Percentiles rank a stretch among this genome's conserved stretches.
Conservation (phyloP, 2,113 vertebrate species). For the Podarcis raffonei region DNA sequence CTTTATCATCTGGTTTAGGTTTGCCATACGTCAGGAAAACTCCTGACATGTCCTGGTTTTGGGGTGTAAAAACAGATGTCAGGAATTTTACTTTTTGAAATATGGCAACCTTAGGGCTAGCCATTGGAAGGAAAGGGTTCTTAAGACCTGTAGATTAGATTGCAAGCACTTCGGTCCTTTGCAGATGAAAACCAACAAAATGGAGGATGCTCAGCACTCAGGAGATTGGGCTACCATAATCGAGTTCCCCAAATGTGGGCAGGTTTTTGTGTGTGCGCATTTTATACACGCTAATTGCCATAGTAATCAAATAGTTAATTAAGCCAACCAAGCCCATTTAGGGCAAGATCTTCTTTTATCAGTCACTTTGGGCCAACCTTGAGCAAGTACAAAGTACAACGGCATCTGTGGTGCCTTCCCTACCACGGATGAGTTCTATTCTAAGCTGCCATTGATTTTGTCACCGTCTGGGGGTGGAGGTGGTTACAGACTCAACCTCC, state of each 20-base stretch:
- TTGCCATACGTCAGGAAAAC: no score
- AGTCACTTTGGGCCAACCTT: neutral
- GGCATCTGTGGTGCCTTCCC: neutral
- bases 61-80: no score
- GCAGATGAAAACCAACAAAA: neutral
- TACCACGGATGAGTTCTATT: neutral
- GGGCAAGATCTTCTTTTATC: neutral
- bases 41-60: no score
- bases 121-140: neutral
- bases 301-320: neutral
- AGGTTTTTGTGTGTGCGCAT: neutral
- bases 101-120: neutral
- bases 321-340: neutral
- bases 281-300: neutral
- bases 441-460: neutral
- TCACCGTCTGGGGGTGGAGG: neutral
- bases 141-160: neutral
- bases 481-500: neutral
- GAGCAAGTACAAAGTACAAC: neutral
- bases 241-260: neutral
- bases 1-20: no score
- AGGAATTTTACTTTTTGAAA: no score
- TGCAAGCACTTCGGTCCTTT: neutral
- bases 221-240: neutral
- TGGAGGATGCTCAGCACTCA: neutral